phyloP scores from a whole-genome alignment of 2,888 invertebrate genomes.

The Phytoseiulus persimilis region DNA sequence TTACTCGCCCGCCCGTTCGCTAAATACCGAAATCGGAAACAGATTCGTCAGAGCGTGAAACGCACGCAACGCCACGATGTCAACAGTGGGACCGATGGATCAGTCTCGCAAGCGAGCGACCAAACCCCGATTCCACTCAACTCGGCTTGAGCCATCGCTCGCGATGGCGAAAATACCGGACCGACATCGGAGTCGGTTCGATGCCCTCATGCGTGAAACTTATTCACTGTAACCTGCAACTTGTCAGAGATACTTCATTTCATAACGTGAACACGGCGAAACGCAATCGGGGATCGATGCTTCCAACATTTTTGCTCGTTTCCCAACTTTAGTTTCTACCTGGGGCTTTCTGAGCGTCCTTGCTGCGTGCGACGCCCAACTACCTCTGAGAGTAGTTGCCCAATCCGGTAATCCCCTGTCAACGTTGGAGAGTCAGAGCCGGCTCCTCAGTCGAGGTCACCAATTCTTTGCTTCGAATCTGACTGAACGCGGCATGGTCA shows the following conservation, averaged over 20 bases:
- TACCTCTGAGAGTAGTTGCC: no score
- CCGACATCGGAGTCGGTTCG: not conserved
- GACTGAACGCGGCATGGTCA: no score
- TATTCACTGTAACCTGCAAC: not conserved
- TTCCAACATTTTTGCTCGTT: no score
- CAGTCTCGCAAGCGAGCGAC: not conserved
- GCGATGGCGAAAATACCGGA: not conserved
- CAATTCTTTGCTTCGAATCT: no score
- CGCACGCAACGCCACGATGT: not conserved
- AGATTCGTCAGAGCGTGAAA: not conserved
- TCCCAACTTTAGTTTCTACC: no score
- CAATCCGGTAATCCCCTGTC: no score
- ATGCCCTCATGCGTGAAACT: not conserved
- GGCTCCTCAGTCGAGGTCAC: no score
- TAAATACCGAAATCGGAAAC: not conserved
- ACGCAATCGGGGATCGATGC: not conserved
- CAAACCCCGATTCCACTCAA: not conserved
- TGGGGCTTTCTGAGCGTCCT: no score
- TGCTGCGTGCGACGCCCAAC: no score
- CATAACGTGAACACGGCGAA: not conserved
- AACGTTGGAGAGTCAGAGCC: no score
- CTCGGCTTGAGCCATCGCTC: not conserved
- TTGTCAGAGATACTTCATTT: not conserved
- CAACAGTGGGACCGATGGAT: not conserved
- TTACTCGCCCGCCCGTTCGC: not conserved